phyloP scores from a whole-genome alignment of 30 jellyfish, hydroid and myxozoan genomes.

The Aurelia sp. region DNA sequence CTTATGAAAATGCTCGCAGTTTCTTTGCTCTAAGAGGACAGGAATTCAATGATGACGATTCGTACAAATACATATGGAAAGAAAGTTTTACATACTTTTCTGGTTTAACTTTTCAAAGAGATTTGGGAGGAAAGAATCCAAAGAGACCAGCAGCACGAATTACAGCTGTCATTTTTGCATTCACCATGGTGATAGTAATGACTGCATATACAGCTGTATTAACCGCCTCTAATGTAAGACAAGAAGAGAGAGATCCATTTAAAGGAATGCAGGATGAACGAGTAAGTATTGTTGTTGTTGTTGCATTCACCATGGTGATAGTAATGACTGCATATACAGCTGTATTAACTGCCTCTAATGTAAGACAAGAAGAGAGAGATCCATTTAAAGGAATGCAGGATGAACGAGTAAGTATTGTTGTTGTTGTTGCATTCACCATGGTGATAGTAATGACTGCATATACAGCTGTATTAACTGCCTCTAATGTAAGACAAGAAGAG shows the following conservation, averaged over 20 bases:
- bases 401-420: conserved; percentile 70
- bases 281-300: conserved; percentile 48
- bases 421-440: neutral
- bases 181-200: conserved; percentile 92
- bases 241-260: conserved; percentile 77
- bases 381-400: conserved; percentile 77
- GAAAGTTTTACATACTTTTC: conserved; percentile 83
- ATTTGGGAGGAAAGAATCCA: conserved; percentile 92
- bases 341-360: neutral
- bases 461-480: neutral
- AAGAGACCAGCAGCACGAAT: conserved; percentile 76
- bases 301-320: neutral
- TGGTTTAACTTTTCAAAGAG: conserved; percentile 91
- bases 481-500: conserved; percentile 27
- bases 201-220: conserved; percentile 95
- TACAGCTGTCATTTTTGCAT: conserved; percentile 78
- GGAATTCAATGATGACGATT: neutral
- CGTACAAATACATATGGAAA: conserved; percentile 33
- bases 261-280: conserved; percentile 81
- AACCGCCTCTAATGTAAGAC: conserved; percentile 79
- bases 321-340: neutral
- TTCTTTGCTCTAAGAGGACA: neutral
- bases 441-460: neutral
- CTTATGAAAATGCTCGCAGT: conserved; percentile 53
- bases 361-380: conserved; percentile 53